These are phyloP conservation scores for Helicolenus hilgendorfi DNA, from an alignment of 2,797 vertebrate species.

Conservation along the genomic window DNA sequence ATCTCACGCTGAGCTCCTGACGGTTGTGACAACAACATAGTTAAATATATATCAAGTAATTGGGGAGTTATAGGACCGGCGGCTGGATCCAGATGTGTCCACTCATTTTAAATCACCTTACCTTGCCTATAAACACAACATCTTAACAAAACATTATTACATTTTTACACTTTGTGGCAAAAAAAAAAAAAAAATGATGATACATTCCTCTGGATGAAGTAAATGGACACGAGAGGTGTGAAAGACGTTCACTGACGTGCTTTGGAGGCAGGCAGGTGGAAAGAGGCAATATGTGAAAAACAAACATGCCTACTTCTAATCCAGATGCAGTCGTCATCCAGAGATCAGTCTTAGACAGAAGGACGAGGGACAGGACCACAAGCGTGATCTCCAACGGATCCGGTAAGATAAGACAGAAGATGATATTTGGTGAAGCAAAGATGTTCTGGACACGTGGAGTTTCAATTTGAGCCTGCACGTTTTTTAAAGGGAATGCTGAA, in stretches of 20 bases:
- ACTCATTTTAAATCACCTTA: neutral
- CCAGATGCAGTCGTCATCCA: neutral
- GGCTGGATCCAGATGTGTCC: neutral
- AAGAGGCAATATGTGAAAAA: conserved; percentile 52
- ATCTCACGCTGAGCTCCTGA: conserved; percentile 1
- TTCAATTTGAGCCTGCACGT: no score
- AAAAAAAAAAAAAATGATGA: neutral
- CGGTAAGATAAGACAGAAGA: conserved; percentile 7
- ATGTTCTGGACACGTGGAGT: neutral
- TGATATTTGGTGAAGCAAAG: neutral
- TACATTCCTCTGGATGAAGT: neutral
- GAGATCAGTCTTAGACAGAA: conserved; percentile 23
- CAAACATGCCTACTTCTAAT: conserved; percentile 38
- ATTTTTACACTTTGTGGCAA: neutral
- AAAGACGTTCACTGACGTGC: conserved; percentile 2
- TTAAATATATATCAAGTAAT: conserved; percentile 10
- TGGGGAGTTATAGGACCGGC: neutral
- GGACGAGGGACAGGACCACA: neutral
- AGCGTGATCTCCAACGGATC: conserved; percentile 7
- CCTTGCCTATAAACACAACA: neutral
- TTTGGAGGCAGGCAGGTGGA: neutral
- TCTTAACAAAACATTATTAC: neutral
- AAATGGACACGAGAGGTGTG: neutral
- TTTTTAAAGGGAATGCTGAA: neutral
- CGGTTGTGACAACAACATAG: neutral